Base-by-base conservation (phyloP, 2,113 vertebrate species). In the Herpailurus yagouaroundi region DNA sequence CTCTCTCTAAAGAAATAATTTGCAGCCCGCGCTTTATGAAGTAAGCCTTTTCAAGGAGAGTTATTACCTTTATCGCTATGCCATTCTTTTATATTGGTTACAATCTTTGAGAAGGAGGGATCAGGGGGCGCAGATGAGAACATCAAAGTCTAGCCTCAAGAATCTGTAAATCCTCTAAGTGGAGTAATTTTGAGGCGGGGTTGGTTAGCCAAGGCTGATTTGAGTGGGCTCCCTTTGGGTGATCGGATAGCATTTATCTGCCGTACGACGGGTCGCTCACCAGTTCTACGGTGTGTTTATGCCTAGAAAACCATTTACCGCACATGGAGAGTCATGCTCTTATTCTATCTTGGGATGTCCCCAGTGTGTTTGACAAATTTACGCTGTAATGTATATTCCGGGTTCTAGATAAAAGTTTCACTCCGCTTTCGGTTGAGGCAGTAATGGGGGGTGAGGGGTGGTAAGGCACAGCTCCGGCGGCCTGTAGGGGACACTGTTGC, bases 401-500 rank as follows among this genome's bases (percentile, higher is more conserved):
- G 82, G 85, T 79, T 95, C 66, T 9, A 87, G 95, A 88, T 97
- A 87, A 97, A 93, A 98, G 97, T 60, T 79, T 31, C 63, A 93
- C 96, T 94, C 80, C 94, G 92, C 69, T 97, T 82, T 91, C 36
- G 55, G 33, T 91, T 57, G 76, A 86, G 88, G 36, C 64, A 52
- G 71, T 64, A 38, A 89, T 21, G 16, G 84, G 79, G 36, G 66
- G 27, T 63, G 74, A 33, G 45, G 16, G 69, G 89, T 50, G 41
- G 10, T 48, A 57, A 97, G 94, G 97, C 92, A 15, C 91, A 94
- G 96, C 73, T 94, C 95, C 66, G 21, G 55, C 82, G 97, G 98
- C 99, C 99, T 99, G 98, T 98, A 99, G 98, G 98, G 99, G 99
- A 98, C 99, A 98, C 98, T 99, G 98, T 98, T 98, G 98, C 86